Evolutionary conservation across 2,113 vertebrate genomes (phyloP).

Genomic region (Neoarius graeffei): DNA sequence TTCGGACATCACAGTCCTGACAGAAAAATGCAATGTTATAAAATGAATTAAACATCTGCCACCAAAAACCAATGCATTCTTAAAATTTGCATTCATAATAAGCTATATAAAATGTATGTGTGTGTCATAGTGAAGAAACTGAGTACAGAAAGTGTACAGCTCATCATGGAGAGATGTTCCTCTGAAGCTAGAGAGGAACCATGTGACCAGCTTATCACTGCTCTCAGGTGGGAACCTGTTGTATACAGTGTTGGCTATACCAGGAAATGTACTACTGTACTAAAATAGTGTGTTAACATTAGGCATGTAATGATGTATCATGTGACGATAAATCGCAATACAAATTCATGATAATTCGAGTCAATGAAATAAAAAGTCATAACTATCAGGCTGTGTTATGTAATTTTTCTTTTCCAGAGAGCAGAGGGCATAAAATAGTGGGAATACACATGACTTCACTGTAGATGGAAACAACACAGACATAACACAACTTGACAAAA

Average conservation of each 20-base stretch:
- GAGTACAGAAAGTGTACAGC: constrained; percentile 84
- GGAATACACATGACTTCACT: no score
- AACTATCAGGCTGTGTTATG: no score
- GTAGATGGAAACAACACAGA: no score
- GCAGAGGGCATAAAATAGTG: no score
- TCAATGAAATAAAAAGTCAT: no score
- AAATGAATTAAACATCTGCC: not conserved
- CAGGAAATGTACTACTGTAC: not conserved
- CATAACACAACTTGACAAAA: no score
- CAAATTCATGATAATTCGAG: no score
- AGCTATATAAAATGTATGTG: not conserved
- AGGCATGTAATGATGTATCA: no score
- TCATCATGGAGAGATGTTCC: constrained; percentile 84
- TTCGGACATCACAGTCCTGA: not conserved
- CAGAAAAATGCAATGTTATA: not conserved
- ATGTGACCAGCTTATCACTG: constrained; percentile 78
- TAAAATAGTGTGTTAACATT: not conserved
- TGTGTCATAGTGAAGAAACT: constrained; percentile 82
- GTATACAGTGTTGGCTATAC: not conserved
- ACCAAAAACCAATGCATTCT: not conserved
- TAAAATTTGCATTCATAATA: not conserved
- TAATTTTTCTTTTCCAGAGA: no score
- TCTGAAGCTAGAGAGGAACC: constrained; percentile 70
- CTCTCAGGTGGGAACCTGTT: constrained; percentile 81
- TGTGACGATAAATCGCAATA: no score